Evolutionary conservation across 1,140 invertebrate species (phyloP), one percentile per base, ranked within the genome.

Genomic region (Penaeus chinensis): DNA sequence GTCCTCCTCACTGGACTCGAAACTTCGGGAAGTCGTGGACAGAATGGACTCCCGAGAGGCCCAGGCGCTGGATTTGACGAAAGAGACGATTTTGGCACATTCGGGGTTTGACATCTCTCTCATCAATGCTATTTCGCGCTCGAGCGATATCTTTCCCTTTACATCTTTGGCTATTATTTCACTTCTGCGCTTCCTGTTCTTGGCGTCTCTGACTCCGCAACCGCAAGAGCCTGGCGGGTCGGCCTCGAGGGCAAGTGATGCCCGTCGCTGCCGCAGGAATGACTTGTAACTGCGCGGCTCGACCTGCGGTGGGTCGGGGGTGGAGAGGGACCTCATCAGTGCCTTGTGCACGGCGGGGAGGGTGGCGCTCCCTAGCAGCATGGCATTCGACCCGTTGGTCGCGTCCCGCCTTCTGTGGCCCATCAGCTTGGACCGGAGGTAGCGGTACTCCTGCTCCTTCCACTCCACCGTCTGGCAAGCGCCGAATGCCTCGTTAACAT

Each of bases 381-480:
- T 37, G 66, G 80, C 5, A 54, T 4, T 47, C 3, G 78, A 71
- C 10, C 69, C 85, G 60, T 62, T 65, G 27, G 65, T 61, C 32
- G 47, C 13, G 54, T 87, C 85, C 19, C 85, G 47, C 66, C 80
- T 74, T 18, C 61, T 76, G 71, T 82, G 85, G 8, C 85, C 85
- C 13, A 66, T 77, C 60, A 87, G 69, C 54, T 65, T 82, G 19
- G 85, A 83, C 60, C 69, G 82, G 18, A 87, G 69, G 37, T 87
- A 87, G 37, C 71, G 79, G 37, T 82, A 87, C 61, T 87, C 85
- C 37, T 87, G 85, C 60, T 87, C 85, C 71, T 87, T 87, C 85
- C 85, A 87, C 65, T 87, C 85, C 24, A 87, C 82, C 10, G 85
- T 87, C 80, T 87, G 85, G 37, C 85, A 87, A 4, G 85, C 85